Conservation (phyloP, 2,113 vertebrate genomes). For the Cynopterus brachyotis region DNA sequence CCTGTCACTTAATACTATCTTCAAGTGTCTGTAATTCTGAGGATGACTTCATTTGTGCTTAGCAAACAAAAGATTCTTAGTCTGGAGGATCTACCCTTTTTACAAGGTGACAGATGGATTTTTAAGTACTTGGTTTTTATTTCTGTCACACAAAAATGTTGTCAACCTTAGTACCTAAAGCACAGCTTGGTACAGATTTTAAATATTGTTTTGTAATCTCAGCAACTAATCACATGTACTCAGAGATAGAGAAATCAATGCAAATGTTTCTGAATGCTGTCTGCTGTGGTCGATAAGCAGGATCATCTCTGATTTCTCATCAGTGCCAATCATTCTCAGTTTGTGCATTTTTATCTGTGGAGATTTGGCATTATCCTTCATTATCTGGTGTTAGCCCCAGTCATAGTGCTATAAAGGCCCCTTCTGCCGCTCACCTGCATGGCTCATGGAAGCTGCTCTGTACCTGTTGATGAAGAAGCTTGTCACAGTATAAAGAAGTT, state of each 20-base stretch:
- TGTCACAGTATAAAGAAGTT: background rate
- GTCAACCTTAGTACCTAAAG: background rate
- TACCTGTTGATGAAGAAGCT: background rate
- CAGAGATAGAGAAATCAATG: background rate
- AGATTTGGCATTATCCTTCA: background rate
- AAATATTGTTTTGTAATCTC: background rate
- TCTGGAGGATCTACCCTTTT: background rate
- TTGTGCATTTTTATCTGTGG: background rate
- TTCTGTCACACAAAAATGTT: conserved; percentile 4
- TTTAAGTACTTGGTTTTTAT: conserved; percentile 13
- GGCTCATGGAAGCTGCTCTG: background rate
- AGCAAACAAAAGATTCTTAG: conserved; percentile 41
- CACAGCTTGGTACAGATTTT: background rate
- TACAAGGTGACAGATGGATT: conserved; percentile 2
- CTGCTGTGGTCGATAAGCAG: background rate
- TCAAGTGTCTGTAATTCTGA: background rate
- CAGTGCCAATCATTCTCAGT: background rate
- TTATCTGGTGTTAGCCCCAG: background rate
- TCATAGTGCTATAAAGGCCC: background rate
- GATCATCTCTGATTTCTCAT: background rate
- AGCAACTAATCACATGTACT: background rate
- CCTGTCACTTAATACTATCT: background rate
- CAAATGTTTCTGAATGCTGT: background rate
- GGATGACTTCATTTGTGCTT: background rate
- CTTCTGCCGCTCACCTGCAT: background rate